Evolutionary conservation across 1,140 invertebrate genomes (phyloP).

Genomic region (Eufriesea mexicana): DNA sequence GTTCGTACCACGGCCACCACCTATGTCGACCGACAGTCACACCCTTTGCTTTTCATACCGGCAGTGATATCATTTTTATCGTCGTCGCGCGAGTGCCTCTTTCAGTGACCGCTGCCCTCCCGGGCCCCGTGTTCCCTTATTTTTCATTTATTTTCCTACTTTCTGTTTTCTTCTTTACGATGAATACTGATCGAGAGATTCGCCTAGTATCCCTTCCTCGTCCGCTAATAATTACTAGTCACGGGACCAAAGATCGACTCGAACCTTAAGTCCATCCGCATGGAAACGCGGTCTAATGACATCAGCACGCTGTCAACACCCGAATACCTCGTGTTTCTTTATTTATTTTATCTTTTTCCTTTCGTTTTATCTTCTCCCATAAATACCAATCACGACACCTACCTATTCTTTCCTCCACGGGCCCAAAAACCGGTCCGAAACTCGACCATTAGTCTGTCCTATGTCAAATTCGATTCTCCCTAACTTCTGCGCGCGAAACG

Average conservation of each 20-base stretch:
- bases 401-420: too few species aligned
- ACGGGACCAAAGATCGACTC: too few species aligned
- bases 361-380: not conserved
- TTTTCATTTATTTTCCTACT: not conserved
- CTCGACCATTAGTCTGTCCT: too few species aligned
- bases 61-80: slow-evolving; percentile 15
- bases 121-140: not conserved
- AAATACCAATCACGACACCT: slow-evolving; percentile 11
- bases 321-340: not conserved
- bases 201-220: too few species aligned
- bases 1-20: not conserved
- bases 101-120: slow-evolving; percentile 4
- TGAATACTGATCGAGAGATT: slow-evolving; percentile 3
- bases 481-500: too few species aligned
- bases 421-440: too few species aligned
- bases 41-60: slow-evolving; percentile 4
- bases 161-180: not conserved
- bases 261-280: too few species aligned
- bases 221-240: too few species aligned
- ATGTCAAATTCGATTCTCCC: too few species aligned
- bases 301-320: too few species aligned
- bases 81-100: slow-evolving; percentile 19
- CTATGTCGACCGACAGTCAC: not conserved
- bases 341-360: not conserved
- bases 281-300: too few species aligned